A percentile compares a stretch with the other conserved stretches of the same genome.
Evolutionary conservation across 1,140 invertebrate species (phyloP).

Genomic region (Eubasilissa regina): DNA sequence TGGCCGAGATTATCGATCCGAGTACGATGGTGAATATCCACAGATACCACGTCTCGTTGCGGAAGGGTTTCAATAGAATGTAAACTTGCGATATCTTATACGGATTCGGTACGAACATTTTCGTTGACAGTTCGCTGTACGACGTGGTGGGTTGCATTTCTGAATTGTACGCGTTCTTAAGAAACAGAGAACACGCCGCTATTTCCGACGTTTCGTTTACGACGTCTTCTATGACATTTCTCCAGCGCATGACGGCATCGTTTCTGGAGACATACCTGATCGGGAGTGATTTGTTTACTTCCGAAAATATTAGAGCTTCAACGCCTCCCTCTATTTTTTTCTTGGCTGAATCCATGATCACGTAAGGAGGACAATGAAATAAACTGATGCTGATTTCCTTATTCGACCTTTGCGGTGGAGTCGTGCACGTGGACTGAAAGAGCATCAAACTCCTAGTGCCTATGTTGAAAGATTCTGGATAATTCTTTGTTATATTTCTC

Average conservation of each 20-base stretch:
- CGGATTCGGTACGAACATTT: slow-evolving; percentile 34
- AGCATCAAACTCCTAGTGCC: neutral
- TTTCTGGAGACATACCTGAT: slow-evolving; percentile 31
- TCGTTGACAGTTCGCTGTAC: slow-evolving; percentile 3
- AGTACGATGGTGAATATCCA: slow-evolving; percentile 25
- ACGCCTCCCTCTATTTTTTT: slow-evolving; percentile 12
- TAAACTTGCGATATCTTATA: slow-evolving; percentile 5
- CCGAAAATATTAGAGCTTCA: slow-evolving; percentile 12
- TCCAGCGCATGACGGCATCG: slow-evolving; percentile 11
- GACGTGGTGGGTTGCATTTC: slow-evolving; percentile 8
- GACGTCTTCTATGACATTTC: slow-evolving; percentile 19
- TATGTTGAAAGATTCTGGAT: neutral
- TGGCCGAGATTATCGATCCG: neutral
- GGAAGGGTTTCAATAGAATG: slow-evolving; percentile 24
- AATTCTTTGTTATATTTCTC: slow-evolving; percentile 1
- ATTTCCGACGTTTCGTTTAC: slow-evolving; percentile 22
- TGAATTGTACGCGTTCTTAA: neutral
- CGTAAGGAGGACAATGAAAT: slow-evolving; percentile 43
- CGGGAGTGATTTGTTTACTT: slow-evolving; percentile 26
- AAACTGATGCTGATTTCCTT: slow-evolving; percentile 16
- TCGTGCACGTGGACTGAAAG: neutral
- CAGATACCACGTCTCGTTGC: neutral
- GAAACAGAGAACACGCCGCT: slow-evolving; percentile 29
- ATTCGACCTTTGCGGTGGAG: neutral
- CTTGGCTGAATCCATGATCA: slow-evolving; percentile 7